Percentiles rank a stretch among this genome's conserved stretches.
Evolutionary conservation across 2,888 invertebrate species (phyloP).

Genomic region (Cylindroiulus punctatus): DNA sequence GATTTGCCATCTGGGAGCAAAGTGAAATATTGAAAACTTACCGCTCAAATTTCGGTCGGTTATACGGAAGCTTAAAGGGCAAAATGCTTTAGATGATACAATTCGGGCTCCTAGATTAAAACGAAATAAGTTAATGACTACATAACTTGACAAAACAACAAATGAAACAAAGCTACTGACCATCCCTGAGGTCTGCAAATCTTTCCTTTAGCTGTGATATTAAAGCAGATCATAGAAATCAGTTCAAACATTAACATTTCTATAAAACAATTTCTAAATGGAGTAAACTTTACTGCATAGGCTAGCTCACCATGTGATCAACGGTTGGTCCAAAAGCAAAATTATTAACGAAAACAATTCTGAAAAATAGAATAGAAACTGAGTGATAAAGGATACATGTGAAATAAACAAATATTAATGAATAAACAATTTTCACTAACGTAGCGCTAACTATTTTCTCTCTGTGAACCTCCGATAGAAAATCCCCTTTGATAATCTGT

Average conservation of each 20-base stretch:
- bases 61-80: constrained; percentile 97
- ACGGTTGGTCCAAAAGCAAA: constrained; percentile 98
- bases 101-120: constrained; percentile 77
- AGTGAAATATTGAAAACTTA: constrained; percentile 63
- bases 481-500: constrained; percentile 85
- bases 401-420: not conserved
- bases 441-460: constrained; percentile 94
- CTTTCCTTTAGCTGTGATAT: constrained; percentile 85
- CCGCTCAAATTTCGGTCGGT: constrained; percentile 96
- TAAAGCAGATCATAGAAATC: not conserved
- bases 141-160: too few species aligned
- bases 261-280: not conserved
- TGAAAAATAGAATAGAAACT: constrained; percentile 60
- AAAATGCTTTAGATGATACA: constrained; percentile 98
- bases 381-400: not conserved
- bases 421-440: constrained; percentile 63
- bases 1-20: not conserved
- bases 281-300: not conserved
- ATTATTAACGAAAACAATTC: constrained; percentile 98
- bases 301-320: constrained; percentile 76
- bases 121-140: constrained; percentile 20
- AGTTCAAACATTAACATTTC: not conserved
- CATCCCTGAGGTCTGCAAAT: constrained; percentile 94
- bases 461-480: constrained; percentile 88
- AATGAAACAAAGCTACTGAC: constrained; percentile 63